These are phyloP conservation scores for Chalcis sispes DNA, from an alignment of 2,888 invertebrate species.

Conservation along the genomic window DNA sequence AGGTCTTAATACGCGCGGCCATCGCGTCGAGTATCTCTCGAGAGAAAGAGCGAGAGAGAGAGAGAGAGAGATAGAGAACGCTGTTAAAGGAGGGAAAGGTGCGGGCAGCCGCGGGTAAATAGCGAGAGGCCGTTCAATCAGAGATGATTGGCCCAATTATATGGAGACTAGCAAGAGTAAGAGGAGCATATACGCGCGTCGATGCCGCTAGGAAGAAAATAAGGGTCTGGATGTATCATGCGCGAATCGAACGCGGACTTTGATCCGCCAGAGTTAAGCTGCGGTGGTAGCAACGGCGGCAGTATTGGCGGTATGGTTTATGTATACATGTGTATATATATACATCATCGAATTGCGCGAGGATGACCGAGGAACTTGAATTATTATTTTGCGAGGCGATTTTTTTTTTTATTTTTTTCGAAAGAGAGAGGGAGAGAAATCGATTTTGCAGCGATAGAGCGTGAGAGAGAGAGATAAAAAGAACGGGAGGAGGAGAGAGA, in stretches of 20 bases:
- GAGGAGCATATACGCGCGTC: conserved; percentile 59
- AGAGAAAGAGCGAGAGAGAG: conserved; percentile 41
- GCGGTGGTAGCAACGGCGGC: background rate
- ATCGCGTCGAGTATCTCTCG: background rate
- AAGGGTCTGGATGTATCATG: conserved; percentile 40
- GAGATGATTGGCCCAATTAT: conserved; percentile 71
- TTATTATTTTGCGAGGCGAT: conserved; percentile 38
- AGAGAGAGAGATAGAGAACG: background rate
- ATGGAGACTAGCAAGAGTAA: conserved; percentile 25
- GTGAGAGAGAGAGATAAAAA: no score
- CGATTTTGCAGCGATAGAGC: no score
- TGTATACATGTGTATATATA: no score
- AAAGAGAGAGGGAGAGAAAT: background rate
- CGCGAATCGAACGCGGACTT: background rate
- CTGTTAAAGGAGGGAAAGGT: background rate
- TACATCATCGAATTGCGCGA: no score
- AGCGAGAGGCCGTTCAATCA: conserved; percentile 61
- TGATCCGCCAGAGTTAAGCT: background rate
- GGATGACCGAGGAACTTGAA: background rate
- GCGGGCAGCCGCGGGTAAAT: conserved; percentile 31
- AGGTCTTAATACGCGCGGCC: conserved; percentile 55
- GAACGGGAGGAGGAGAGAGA: no score
- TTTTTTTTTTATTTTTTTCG: background rate
- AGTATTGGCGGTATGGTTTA: no score
- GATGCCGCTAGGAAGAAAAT: conserved; percentile 35